Evolutionary conservation across 35 echinoderm and acorn worm genomes (phyloP), one percentile per base, ranked within the genome.

Genomic region (Amphiura filiformis): DNA sequence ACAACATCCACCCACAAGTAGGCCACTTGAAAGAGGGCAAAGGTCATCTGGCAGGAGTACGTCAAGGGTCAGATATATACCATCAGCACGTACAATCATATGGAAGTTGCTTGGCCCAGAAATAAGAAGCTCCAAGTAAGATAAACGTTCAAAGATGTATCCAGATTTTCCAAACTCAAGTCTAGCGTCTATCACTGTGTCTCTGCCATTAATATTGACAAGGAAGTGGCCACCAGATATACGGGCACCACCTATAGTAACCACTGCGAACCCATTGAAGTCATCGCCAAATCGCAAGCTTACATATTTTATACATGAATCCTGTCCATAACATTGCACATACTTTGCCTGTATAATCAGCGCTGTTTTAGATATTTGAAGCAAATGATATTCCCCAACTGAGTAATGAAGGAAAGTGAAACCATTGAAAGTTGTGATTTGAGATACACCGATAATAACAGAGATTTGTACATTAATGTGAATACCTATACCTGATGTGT

Each of bases 1-100:
- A 65, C 94, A 97, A 75, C 91, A 93, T 49, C 91, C 90, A 37
- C 94, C 94, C 14, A 93, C 84, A 36, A 97, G 90, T 15, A 93
- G 36, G 76, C 94, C 94, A 78, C 38, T 39, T 23, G 94, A 52
- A 57, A 97, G 84, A 1, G 82, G 23, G 76, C 94, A 97, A 31
- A 97, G 81, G 32, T 76, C 41, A 33, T 39, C 39, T 20, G 90
- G 91, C 32, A 97, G 26, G 17, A 35, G 42, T n/a, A 90, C 82
- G 82, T 93, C 91, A 11, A 97, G 76, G 12, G 88, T 83, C 32
- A 97, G 78, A 38, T 93, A 90, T 65, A 57, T 78, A 12, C 88
- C 90, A 80, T 88, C 81, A 57, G 91, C 86, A 84, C 90, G 36
- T 76, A 93, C 79, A 18, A 89, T 88, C 11, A 97, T 84, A 1